Conservation (phyloP, 2,888 invertebrate genomes). For the Orthosia gracilis region DNA sequence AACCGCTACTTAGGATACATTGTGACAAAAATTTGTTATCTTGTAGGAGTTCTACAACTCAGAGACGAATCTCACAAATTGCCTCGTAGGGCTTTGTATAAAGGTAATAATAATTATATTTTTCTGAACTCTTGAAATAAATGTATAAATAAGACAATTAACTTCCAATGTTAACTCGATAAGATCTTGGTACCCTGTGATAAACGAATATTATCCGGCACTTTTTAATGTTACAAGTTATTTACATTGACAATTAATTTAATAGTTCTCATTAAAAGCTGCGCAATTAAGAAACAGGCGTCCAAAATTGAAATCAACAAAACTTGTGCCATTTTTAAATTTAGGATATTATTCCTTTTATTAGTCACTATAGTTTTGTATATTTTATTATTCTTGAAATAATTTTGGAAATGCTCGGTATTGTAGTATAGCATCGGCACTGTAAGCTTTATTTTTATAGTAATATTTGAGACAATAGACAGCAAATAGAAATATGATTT, state of each 20-base stretch:
- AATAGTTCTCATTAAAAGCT: slow-evolving; percentile 18
- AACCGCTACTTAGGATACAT: slow-evolving; percentile 14
- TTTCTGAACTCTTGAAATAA: slow-evolving; percentile 32
- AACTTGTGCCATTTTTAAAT: slow-evolving; percentile 78
- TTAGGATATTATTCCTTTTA: slow-evolving; percentile 59
- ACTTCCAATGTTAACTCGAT: slow-evolving; percentile 31
- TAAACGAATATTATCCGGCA: slow-evolving; percentile 44
- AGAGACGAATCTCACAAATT: slow-evolving; percentile 37
- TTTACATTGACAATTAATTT: slow-evolving; percentile 17
- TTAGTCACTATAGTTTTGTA: slow-evolving; percentile 47
- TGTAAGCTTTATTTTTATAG: slow-evolving; percentile 36
- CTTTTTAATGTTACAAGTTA: slow-evolving; percentile 38
- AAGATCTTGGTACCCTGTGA: slow-evolving; percentile 55
- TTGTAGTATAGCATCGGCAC: slow-evolving; percentile 37
- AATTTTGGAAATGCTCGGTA: slow-evolving; percentile 34
- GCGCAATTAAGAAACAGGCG: slow-evolving; percentile 45
- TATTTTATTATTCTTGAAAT: slow-evolving; percentile 39
- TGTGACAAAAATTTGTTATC: not conserved
- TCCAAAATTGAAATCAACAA: slow-evolving; percentile 69
- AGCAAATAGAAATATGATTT: slow-evolving; percentile 11
- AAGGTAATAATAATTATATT: slow-evolving; percentile 30
- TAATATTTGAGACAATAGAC: slow-evolving; percentile 30
- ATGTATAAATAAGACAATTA: slow-evolving; percentile 28
- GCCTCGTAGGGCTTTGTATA: slow-evolving; percentile 32
- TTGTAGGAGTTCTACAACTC: slow-evolving; percentile 22